Evolutionary conservation across 1,140 invertebrate species (phyloP).

Genomic region (Lucilia cuprina): DNA sequence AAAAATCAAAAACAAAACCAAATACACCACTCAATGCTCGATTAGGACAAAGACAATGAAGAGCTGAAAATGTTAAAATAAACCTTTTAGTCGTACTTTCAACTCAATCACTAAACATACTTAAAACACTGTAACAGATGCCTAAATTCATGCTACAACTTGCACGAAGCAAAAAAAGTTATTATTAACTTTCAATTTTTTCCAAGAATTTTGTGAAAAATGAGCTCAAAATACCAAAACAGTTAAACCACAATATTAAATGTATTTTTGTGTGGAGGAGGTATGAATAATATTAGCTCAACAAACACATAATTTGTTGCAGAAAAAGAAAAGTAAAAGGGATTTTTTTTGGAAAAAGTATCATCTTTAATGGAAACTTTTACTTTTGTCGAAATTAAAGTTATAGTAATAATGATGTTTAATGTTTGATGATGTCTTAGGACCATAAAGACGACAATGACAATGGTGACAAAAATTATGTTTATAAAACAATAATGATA

Average conservation of each 20-base stretch:
- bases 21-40: neutral
- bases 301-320: neutral
- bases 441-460: neutral
- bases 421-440: neutral
- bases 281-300: neutral
- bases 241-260: slow-evolving; percentile 1
- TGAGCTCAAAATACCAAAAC: neutral
- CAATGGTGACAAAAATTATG: neutral
- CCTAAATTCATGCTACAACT: neutral
- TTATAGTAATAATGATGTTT: neutral
- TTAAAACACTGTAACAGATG: neutral
- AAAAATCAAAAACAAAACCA: neutral
- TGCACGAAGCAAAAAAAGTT: neutral
- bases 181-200: neutral
- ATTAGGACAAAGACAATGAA: neutral
- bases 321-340: too few relatives aligned
- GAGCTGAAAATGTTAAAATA: neutral
- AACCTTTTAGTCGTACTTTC: neutral
- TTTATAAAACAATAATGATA: neutral
- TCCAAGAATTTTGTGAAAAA: neutral
- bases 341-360: neutral
- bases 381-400: neutral
- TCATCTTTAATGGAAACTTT: neutral
- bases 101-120: neutral
- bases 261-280: neutral